Evolutionary conservation across 2,797 vertebrate genomes (phyloP).

Genomic region (Eulemur coronatus): DNA sequence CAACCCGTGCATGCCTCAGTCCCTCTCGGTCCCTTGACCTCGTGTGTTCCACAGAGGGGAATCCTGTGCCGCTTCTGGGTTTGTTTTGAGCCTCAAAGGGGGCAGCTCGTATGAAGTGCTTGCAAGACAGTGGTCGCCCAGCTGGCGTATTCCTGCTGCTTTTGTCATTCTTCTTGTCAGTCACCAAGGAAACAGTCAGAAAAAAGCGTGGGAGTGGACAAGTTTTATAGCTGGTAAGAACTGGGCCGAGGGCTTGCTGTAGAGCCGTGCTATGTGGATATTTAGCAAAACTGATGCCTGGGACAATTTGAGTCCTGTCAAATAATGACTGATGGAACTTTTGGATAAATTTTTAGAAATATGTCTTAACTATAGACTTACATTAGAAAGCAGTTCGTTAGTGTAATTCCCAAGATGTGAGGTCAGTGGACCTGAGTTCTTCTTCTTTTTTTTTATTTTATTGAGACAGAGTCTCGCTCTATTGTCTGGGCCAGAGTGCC

Average conservation of each 20-base stretch:
- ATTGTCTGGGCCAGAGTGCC: neutral
- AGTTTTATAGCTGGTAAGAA: neutral
- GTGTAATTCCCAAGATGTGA: accelerated
- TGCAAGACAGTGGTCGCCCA: too few species aligned
- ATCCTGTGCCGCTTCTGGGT: too few species aligned
- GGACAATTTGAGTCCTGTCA: neutral
- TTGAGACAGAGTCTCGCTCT: neutral
- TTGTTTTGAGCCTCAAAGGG: neutral
- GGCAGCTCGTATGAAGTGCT: neutral
- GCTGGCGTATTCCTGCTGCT: neutral
- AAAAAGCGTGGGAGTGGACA: accelerated
- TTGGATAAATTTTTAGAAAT: neutral
- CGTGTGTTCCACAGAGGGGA: neutral
- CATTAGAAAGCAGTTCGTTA: neutral
- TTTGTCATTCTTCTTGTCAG: neutral
- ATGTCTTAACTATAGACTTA: neutral
- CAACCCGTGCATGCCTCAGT: accelerated
- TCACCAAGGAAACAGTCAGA: neutral
- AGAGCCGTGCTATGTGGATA: accelerated
- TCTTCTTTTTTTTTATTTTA: too few species aligned
- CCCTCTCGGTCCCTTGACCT: neutral
- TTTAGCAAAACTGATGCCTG: too few species aligned
- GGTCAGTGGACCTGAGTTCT: neutral
- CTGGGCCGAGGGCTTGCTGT: too few species aligned
- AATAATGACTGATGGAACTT: accelerated